Base-by-base conservation (phyloP, 1,140 invertebrate species). In the Zelostemma sp. region DNA sequence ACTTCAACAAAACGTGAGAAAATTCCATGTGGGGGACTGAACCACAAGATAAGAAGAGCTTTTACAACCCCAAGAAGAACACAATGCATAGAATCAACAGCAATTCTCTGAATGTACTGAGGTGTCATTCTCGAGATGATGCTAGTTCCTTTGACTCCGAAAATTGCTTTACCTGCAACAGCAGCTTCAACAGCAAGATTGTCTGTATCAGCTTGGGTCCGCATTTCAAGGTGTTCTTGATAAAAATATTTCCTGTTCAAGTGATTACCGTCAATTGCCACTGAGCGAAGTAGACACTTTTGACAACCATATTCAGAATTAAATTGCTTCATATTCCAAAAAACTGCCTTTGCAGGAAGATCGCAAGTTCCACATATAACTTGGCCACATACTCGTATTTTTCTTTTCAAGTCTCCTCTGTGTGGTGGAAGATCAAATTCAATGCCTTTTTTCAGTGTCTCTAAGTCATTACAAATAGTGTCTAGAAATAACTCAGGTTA, bases 41-140 rank as follows among this genome's bases (percentile, higher is more conserved):
- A 75, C 56, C 58, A 70, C 35, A 75, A 56, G 9, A 15, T 11
- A 17, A 71, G 17, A 2, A 75, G 40, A 56, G 35, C 31, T 47
- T 70, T 63, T 12, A 64, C 21, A 6, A 68, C 46, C 1, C 69
- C 59, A 49, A 61, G 45, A 57, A 62, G 63, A 17, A 68, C 15
- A 18, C 69, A 64, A 15, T 73, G 66, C 65, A 73, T 68, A 0
- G 17, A 0, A 48, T 73, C 70, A 15, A 68, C 28, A 33, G 57
- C 61, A 0, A 61, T 65, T 15, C 25, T 25, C 0, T 41, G 21
- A 17, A 68, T 55, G n/a, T 61, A 60, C n/a, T 64, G 33, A 14
- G 35, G 57, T 31, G 43, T 25, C 11, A 73, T 46, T 25, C 21
- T 45, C 4, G 66, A 62, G 0, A 69, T 31, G 8, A 51, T 19